Evolutionary conservation across 2,113 vertebrate genomes (phyloP), one percentile per base, ranked within the genome.

Genomic region (Esox niger): DNA sequence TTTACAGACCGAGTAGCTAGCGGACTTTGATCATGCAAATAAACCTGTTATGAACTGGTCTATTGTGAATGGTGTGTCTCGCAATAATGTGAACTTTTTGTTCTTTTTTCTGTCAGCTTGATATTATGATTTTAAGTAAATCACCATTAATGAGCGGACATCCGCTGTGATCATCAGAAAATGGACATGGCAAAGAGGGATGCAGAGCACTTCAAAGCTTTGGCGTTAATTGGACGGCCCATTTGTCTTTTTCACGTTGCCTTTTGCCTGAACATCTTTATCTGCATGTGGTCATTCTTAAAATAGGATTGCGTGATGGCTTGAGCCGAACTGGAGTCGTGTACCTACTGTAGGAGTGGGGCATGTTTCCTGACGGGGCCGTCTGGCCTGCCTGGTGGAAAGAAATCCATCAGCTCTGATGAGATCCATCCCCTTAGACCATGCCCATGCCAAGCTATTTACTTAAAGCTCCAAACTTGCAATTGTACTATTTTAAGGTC

Each of bases 351-450:
- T 49, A 58, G 66, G 70, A 81, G 66, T 55, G 68, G 64, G 69
- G 26, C 33, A 71, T 67, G 57, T 68, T 25, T 75, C 65, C 33
- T 66, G 46, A 56, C 77, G 60, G 65, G 57, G 52, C 62, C 74
- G 35, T 27, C 57, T 61, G 38, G n/a, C 71, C 82, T 71, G n/a
- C 78, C 79, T 69, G 29, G 27, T 20, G 77, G 81, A 74, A 84
- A 76, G 75, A 84, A 84, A 87, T 88, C 87, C 71, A 87, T 89
- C 78, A 77, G 73, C 78, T 1, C 71, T 88, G 86, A 88, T 90
- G 83, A 83, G 84, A 83, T 87, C 70, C 52, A 76, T 79, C 82
- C 78, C 83, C 68, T 61, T 73, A 26, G 76, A 81, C 84, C 76
- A 79, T 79, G 75, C 76, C 76, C 15, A 60, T 70, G 64, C 76